These are phyloP conservation scores for Diabrotica undecimpunctata DNA, from an alignment of 1,140 invertebrate genomes.

Conservation along the genomic window DNA sequence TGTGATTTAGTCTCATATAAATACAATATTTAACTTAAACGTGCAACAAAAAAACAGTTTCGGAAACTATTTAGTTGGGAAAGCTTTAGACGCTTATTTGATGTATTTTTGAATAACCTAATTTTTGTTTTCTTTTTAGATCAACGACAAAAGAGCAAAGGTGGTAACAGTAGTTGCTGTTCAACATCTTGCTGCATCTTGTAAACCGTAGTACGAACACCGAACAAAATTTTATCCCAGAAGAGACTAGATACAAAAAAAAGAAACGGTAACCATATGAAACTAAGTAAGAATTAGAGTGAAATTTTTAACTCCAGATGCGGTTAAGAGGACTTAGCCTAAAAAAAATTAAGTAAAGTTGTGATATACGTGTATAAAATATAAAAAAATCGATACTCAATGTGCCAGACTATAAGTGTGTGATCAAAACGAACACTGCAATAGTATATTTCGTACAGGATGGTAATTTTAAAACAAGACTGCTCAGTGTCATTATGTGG, in stretches of 20 bases:
- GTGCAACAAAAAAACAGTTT: too few relatives aligned
- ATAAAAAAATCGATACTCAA: conserved; percentile 22
- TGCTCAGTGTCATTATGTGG: too few relatives aligned
- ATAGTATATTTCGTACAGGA: conserved; percentile 8
- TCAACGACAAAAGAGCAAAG: conserved; percentile 93
- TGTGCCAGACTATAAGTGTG: conserved; percentile 23
- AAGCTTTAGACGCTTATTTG: too few relatives aligned
- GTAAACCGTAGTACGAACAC: conserved; percentile 54
- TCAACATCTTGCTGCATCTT: conserved; percentile 87
- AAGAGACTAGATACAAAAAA: conserved; percentile 17
- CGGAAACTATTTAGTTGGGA: too few relatives aligned
- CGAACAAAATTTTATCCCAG: conserved; percentile 9
- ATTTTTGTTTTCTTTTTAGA: conserved; percentile 59
- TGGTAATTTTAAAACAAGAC: not conserved
- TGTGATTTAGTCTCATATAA: too few relatives aligned
- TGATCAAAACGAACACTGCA: conserved; percentile 18
- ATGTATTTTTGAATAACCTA: not conserved
- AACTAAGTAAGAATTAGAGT: conserved; percentile 14
- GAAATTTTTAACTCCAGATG: conserved; percentile 15
- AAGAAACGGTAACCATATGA: conserved; percentile 6
- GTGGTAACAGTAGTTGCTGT: conserved; percentile 87
- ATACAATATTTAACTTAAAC: too few relatives aligned
- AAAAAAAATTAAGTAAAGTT: conserved; percentile 21
- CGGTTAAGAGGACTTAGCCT: conserved; percentile 15
- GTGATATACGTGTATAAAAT: conserved; percentile 24